A percentile compares a stretch with the other conserved stretches of the same genome.
Conservation (phyloP, 2,797 vertebrate species). For the Parauchenoglanis ngamensis region DNA sequence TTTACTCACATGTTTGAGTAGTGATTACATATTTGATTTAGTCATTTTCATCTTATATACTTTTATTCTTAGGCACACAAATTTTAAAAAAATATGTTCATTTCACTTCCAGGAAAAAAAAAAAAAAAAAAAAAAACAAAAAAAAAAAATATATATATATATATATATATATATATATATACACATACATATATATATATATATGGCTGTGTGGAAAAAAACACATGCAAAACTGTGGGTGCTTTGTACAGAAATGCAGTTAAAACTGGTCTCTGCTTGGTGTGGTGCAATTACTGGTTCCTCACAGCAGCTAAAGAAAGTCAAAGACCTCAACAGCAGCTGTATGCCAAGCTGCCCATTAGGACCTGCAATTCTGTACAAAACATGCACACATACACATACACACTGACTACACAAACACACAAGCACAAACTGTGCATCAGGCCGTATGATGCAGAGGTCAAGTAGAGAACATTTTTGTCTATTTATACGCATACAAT, state of each 20-base stretch:
- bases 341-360: constrained; percentile 27
- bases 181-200: too few species aligned
- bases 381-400: constrained; percentile 23
- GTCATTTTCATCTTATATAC: background rate
- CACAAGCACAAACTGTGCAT: background rate
- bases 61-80: background rate
- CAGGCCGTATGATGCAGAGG: background rate
- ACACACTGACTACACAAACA: background rate
- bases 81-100: background rate
- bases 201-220: background rate
- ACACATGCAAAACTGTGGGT: background rate
- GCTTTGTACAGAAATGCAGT: constrained; percentile 20
- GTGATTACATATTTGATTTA: background rate
- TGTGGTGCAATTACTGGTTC: constrained; percentile 31
- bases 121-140: too few species aligned
- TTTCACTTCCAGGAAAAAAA: too few species aligned
- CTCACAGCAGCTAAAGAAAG: constrained; percentile 37
- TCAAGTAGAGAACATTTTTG: constrained; percentile 12
- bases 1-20: background rate
- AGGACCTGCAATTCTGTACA: constrained; percentile 4
- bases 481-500: background rate
- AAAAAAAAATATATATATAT: too few species aligned
- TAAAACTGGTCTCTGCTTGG: background rate
- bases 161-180: too few species aligned
- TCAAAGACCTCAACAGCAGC: constrained; percentile 22